Percentiles rank a stretch among this genome's conserved stretches.
These are phyloP conservation scores for Sminthopsis crassicaudata DNA, from an alignment of 2,113 vertebrate genomes.

Conservation along the genomic window DNA sequence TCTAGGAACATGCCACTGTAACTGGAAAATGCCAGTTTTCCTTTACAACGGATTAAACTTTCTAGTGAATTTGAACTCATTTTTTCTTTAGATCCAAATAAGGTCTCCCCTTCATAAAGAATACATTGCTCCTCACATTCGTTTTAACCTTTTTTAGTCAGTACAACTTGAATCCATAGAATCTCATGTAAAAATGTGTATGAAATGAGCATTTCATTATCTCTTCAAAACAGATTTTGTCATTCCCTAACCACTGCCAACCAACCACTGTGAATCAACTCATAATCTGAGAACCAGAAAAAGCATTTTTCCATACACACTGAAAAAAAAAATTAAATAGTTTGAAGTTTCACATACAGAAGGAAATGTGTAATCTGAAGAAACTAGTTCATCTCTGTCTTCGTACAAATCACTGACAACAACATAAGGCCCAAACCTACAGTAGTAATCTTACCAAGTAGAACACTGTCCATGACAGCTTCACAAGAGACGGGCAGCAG, in stretches of 20 bases:
- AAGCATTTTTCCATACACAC: not conserved
- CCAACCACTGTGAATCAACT: not conserved
- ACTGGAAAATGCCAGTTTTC: not conserved
- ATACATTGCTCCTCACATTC: not conserved
- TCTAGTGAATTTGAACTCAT: not conserved
- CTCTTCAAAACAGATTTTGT: not conserved
- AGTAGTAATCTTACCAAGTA: not conserved
- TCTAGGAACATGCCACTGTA: not conserved
- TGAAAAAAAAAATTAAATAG: not conserved
- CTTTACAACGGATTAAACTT: not conserved
- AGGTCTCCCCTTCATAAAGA: not conserved
- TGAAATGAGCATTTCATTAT: not conserved
- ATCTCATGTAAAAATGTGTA: not conserved
- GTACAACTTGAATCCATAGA: not conserved
- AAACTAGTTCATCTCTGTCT: not conserved
- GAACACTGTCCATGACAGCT: not conserved
- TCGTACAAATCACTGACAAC: not conserved
- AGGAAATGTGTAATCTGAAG: not conserved
- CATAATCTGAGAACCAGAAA: not conserved
- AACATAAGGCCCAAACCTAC: not conserved
- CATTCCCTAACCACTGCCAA: not conserved
- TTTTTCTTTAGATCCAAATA: not conserved
- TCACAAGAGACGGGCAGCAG: constrained; percentile 54
- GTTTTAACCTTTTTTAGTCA: not conserved
- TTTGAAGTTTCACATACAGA: not conserved